Percentiles rank a stretch among this genome's conserved stretches.
Conservation (phyloP, 2,113 vertebrate genomes). For the Dicerorhinus sumatrensis region DNA sequence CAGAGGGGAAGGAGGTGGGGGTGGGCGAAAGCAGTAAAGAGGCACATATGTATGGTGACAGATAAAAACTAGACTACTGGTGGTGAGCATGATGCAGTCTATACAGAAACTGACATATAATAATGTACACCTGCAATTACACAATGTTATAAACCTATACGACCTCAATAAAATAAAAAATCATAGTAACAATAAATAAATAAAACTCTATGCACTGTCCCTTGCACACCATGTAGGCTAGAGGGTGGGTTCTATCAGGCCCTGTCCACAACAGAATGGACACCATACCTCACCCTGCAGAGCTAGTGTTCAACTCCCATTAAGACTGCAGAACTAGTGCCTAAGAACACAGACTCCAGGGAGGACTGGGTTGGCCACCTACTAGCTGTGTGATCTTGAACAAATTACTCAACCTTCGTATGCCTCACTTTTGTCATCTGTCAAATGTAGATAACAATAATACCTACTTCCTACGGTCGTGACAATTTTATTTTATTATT, state of each 20-base stretch:
- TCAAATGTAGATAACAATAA: background rate
- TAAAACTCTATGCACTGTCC: background rate
- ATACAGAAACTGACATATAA: too few species aligned
- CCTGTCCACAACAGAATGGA: background rate
- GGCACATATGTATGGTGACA: too few species aligned
- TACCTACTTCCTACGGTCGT: background rate
- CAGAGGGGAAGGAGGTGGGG: too few species aligned
- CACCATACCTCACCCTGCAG: background rate
- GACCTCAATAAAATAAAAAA: too few species aligned
- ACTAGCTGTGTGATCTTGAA: background rate
- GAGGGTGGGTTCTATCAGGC: too few species aligned
- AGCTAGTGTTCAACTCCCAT: background rate
- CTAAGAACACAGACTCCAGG: background rate
- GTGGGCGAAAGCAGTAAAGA: too few species aligned
- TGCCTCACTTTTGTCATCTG: background rate
- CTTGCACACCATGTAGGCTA: background rate
- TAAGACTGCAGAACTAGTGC: background rate
- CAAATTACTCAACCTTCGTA: background rate
- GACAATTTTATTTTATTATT: too few species aligned
- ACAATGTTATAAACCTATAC: too few species aligned
- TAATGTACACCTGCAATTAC: too few species aligned
- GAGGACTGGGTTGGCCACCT: background rate
- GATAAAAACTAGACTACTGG: too few species aligned
- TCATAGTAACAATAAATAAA: too few species aligned
- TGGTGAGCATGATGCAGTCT: too few species aligned